Evolutionary conservation across 2,888 invertebrate species (phyloP).

Genomic region (Agonopterix arenella): DNA sequence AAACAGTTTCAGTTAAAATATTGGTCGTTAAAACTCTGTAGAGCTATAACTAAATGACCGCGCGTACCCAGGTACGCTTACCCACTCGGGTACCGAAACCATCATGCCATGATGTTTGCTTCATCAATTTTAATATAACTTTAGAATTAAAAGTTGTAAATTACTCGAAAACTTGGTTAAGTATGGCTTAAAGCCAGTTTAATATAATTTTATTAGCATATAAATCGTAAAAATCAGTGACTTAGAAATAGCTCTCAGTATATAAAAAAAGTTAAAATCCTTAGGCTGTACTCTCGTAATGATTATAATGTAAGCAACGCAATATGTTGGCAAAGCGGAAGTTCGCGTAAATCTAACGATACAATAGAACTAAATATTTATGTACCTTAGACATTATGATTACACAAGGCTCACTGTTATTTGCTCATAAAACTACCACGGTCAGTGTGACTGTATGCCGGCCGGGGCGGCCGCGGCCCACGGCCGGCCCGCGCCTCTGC

Average conservation of each 20-base stretch:
- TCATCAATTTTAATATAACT: conserved; percentile 55
- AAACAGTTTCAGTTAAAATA: conserved; percentile 64
- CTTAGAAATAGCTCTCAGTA: conserved; percentile 77
- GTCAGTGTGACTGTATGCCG: conserved; percentile 29
- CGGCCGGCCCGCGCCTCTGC: conserved; percentile 42
- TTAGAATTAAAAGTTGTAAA: conserved; percentile 68
- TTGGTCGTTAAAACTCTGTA: conserved; percentile 73
- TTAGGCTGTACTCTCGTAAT: conserved; percentile 74
- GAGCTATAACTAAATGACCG: conserved; percentile 76
- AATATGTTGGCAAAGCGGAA: conserved; percentile 76
- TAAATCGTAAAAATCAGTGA: conserved; percentile 68
- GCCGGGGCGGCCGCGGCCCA: conserved; percentile 25
- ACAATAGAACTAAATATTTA: conserved; percentile 73
- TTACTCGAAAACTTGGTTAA: conserved; percentile 70
- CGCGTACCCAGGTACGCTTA: conserved; percentile 14
- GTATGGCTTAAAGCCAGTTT: conserved; percentile 56
- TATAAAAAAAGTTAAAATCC: conserved; percentile 75
- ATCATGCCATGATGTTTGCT: conserved; percentile 73
- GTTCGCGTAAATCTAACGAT: conserved; percentile 74
- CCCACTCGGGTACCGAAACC: conserved; percentile 16
- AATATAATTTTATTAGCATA: conserved; percentile 47
- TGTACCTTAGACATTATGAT: conserved; percentile 74
- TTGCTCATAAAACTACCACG: conserved; percentile 49
- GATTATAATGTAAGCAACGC: conserved; percentile 75
- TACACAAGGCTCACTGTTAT: conserved; percentile 69